Conservation (phyloP, 1,140 invertebrate genomes). For the Drosophila quadrilineata region DNA sequence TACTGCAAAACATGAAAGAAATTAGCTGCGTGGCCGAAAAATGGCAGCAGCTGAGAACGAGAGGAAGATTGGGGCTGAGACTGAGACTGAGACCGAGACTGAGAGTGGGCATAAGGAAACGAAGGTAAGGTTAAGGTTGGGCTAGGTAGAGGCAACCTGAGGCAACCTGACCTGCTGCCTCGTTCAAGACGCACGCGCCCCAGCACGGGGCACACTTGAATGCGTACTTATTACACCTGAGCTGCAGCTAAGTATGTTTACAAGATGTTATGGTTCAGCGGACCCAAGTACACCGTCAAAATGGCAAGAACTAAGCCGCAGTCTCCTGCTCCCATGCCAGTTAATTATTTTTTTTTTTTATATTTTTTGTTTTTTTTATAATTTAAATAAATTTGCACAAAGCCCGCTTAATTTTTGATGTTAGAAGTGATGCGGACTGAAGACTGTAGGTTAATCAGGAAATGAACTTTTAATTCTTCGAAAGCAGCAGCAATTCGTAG, state of each 20-base stretch:
- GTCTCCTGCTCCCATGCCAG: background rate
- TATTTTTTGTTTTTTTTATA: no score
- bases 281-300: conserved; percentile 3
- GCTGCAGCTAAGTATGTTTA: conserved; percentile 79
- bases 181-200: background rate
- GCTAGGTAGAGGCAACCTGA: background rate
- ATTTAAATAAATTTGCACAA: conserved; percentile 70
- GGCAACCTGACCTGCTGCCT: conserved; percentile 26
- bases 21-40: conserved; percentile 69
- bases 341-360: conserved; percentile 63
- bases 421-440: background rate
- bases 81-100: no score
- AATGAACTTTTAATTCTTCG: no score
- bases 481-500: no score
- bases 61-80: no score
- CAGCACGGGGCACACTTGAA: conserved; percentile 54
- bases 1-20: conserved; percentile 68
- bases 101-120: background rate
- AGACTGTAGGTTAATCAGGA: no score
- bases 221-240: conserved; percentile 75
- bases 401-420: background rate
- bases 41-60: background rate
- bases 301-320: background rate
- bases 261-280: conserved; percentile 67
- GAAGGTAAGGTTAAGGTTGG: no score